Base-by-base conservation (phyloP, 37 sponge, comb jelly and placozoan species). In the Dysidea cf. avara region DNA sequence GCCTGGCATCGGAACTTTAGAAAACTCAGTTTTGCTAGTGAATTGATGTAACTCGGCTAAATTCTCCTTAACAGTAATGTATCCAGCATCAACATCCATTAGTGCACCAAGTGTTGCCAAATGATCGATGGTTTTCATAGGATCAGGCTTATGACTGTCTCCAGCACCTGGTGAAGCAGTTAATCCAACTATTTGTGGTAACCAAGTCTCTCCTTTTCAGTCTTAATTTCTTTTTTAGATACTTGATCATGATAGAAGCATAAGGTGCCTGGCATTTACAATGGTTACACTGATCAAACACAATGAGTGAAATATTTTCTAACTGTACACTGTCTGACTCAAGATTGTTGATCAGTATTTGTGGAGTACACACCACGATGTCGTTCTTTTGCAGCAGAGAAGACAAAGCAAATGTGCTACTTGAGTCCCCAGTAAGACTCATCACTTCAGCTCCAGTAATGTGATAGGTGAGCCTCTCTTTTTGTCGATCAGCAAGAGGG, bases 251-350 rank as follows among this genome's bases (percentile, higher is more conserved):
- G 28, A 68, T 26, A 9, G 25, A 32, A 24, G 59, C 76, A 70
- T 86, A 55, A 25, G 76, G 70, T 56, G 84, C 61, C 47, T 74
- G 73, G 22, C 69, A 59, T 55, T 66, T 74, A 12, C 76, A 75
- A 50, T 80, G 68, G 62, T 86, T 81, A 52, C 87, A 86, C 62
- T 86, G 81, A 39, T 86, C 87, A 21, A 86, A 17, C 17, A 86
- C 53, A 13, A 86, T 39, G 12, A 86, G 69, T 68, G 50, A 74
- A 4, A 86, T 50, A 13, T 80, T 53, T 32, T 68, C 34, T 31
- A 40, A 49, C 30, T 50, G 25, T 2, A 68, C n/a, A n/a, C n/a
- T n/a, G n/a, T n/a, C 24, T 6, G 12, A 31, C 32, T 14, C n/a
- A 5, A 68, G 51, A 5, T 17, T 31, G 25, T 68, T 68, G 24